These are phyloP conservation scores for Lasioglossum lativentre DNA, from an alignment of 2,888 invertebrate species.

Conservation along the genomic window DNA sequence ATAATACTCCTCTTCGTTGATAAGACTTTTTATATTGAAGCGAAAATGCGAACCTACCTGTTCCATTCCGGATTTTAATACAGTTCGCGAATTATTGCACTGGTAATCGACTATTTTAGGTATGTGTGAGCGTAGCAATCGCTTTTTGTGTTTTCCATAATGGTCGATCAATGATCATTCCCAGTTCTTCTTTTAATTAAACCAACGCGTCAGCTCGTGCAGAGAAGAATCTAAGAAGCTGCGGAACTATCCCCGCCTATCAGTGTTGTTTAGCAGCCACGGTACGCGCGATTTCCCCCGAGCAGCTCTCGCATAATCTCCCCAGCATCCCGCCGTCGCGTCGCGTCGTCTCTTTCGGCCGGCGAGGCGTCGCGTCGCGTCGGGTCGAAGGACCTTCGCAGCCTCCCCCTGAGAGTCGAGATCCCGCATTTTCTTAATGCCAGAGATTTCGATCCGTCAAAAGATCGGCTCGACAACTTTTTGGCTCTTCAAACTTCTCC, in stretches of 20 bases:
- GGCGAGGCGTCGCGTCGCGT: conserved; percentile 41
- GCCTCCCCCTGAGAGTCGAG: conserved; percentile 59
- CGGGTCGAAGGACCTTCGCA: conserved; percentile 60
- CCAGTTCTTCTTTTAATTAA: no score
- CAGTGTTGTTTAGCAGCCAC: conserved; percentile 32
- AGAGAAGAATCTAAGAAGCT: background rate
- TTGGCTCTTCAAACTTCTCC: conserved; percentile 5
- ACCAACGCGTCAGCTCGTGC: background rate
- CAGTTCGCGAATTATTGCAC: background rate
- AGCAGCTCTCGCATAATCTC: conserved; percentile 56
- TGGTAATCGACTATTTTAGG: background rate
- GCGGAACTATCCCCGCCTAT: conserved; percentile 3
- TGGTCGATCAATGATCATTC: background rate
- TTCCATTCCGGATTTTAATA: background rate
- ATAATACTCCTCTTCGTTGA: background rate
- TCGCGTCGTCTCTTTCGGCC: conserved; percentile 59
- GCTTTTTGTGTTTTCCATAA: no score
- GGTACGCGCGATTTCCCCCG: conserved; percentile 18
- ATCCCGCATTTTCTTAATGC: conserved; percentile 73
- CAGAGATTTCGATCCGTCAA: conserved; percentile 71
- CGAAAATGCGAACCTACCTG: background rate
- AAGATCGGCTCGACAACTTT: conserved; percentile 57
- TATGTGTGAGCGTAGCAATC: no score
- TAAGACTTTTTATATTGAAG: background rate
- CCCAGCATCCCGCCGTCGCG: conserved; percentile 32